These are phyloP conservation scores for Spodoptera exigua DNA, from an alignment of 2,888 invertebrate species.

Conservation along the genomic window DNA sequence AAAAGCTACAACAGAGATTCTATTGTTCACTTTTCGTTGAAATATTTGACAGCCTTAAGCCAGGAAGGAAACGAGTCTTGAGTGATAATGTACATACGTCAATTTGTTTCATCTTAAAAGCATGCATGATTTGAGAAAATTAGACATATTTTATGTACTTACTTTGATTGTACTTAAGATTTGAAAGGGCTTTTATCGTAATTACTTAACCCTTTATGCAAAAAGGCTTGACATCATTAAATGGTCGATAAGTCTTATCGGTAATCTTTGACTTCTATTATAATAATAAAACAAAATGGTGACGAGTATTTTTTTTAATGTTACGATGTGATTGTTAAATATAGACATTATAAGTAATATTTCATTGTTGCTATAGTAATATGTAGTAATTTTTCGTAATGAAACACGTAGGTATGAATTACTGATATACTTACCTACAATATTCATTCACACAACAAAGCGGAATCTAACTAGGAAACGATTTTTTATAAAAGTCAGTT, in stretches of 20 bases:
- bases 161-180: constrained; percentile 16
- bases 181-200: constrained; percentile 35
- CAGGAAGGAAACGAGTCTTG: constrained; percentile 68
- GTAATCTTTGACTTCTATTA: neutral
- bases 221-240: constrained; percentile 1
- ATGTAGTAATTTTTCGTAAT: neutral
- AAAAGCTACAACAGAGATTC: constrained; percentile 59
- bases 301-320: neutral
- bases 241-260: constrained; percentile 2
- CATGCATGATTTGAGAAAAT: constrained; percentile 40
- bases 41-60: constrained; percentile 62
- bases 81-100: constrained; percentile 61
- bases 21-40: constrained; percentile 58
- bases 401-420: too few species aligned
- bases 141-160: constrained; percentile 15
- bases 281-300: neutral
- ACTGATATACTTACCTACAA: too few species aligned
- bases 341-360: too few species aligned
- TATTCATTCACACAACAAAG: constrained; percentile 17
- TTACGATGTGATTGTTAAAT: neutral
- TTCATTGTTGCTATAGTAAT: too few species aligned
- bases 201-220: constrained; percentile 39
- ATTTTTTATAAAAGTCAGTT: constrained; percentile 78
- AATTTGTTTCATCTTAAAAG: constrained; percentile 60
- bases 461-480: constrained; percentile 57